Evolutionary conservation across 2,797 vertebrate species (phyloP).

Genomic region (Lagocephalus sceleratus): DNA sequence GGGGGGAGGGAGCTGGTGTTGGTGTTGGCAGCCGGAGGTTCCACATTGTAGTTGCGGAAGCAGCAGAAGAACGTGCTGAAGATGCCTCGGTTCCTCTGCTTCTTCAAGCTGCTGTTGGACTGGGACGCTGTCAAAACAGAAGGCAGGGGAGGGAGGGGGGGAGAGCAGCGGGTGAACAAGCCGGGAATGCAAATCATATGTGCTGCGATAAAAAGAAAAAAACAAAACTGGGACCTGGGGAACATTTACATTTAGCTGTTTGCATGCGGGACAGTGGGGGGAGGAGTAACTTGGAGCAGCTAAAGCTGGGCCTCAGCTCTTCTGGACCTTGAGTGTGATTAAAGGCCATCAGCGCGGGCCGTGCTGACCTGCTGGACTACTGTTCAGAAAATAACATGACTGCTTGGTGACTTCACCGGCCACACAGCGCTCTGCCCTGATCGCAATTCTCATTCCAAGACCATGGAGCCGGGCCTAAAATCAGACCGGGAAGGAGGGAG

Average conservation of each 20-base stretch:
- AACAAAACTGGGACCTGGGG: background rate
- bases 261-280: constrained; percentile 10
- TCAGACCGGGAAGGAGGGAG: constrained; percentile 38
- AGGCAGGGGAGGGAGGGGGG: constrained; percentile 3
- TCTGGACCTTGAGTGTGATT: constrained; percentile 30
- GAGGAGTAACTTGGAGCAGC: constrained; percentile 10
- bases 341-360: constrained; percentile 33
- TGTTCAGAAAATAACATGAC: constrained; percentile 59
- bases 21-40: constrained; percentile 81
- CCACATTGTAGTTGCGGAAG: constrained; percentile 93
- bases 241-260: constrained; percentile 20
- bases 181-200: constrained; percentile 18
- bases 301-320: background rate
- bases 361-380: constrained; percentile 35
- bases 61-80: constrained; percentile 97
- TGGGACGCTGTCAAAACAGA: constrained; percentile 80
- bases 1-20: constrained; percentile 84
- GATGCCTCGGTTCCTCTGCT: constrained; percentile 90
- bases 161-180: constrained; percentile 19
- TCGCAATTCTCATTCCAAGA: constrained; percentile 66
- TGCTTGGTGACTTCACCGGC: constrained; percentile 54
- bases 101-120: constrained; percentile 91
- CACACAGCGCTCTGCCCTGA: constrained; percentile 49
- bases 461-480: constrained; percentile 52
- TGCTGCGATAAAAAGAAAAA: constrained; percentile 21